Evolutionary conservation across 1,140 invertebrate species (phyloP).

Genomic region (Liolophura sinensis): DNA sequence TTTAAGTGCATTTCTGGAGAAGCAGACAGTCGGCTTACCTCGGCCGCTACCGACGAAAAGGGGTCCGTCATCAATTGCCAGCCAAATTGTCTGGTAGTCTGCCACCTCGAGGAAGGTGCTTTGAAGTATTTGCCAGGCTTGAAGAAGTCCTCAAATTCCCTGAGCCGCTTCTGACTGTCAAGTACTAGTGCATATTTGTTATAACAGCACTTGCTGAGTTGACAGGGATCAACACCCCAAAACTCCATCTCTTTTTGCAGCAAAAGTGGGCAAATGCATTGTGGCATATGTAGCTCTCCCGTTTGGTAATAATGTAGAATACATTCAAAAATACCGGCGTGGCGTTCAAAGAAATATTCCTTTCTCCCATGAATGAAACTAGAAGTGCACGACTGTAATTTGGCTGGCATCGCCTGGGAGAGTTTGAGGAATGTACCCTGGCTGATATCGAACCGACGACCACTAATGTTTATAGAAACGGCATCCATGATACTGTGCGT

Average conservation of each 20-base stretch:
- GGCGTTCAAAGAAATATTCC: constrained; percentile 41
- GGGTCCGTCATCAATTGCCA: no score
- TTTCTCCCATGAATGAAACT: constrained; percentile 19
- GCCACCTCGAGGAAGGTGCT: no score
- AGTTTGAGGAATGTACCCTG: constrained; percentile 22
- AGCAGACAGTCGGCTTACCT: no score
- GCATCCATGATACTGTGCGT: no score
- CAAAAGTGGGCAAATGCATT: constrained; percentile 29
- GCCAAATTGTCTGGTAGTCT: no score
- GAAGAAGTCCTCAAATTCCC: no score
- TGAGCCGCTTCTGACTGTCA: no score
- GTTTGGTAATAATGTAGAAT: constrained; percentile 36
- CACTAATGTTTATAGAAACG: constrained; percentile 17
- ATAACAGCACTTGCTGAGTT: constrained; percentile 17
- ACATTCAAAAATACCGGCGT: constrained; percentile 30
- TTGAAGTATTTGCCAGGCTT: no score
- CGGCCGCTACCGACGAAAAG: no score
- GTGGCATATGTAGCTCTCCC: constrained; percentile 32
- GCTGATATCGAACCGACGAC: constrained; percentile 18
- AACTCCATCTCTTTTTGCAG: constrained; percentile 32
- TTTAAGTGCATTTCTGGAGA: no score
- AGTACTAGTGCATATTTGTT: no score
- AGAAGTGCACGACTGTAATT: constrained; percentile 13
- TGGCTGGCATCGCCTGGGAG: constrained; percentile 16
- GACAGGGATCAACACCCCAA: constrained; percentile 24